Evolutionary conservation across 2,888 invertebrate genomes (phyloP), one percentile per base, ranked within the genome.

Genomic region (Malthinus seriepunctatus): DNA sequence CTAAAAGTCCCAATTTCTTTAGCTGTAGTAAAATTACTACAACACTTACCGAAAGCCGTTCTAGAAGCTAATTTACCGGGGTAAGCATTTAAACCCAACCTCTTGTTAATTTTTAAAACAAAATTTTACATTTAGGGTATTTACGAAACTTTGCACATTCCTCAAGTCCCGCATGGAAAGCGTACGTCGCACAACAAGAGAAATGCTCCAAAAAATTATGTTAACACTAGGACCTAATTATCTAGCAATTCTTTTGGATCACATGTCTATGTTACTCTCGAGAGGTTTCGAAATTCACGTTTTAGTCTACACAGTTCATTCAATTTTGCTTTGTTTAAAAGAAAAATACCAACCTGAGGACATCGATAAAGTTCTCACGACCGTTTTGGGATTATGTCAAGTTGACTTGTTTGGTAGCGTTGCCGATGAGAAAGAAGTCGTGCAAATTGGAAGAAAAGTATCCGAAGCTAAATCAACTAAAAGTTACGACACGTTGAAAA

Each of bases 201-300:
- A 95, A 75, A 95, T 93, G n/a, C 83, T 98, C n/a, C 89, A 92
- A 67, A 92, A 94, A 77, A 92, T 97, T 23, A 90, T 95, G 87
- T 72, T 86, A 0, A 86, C 91, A 0, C 82, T 99, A 7, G 97
- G 97, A 0, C 87, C 94, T 0, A 79, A 84, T 10, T 94, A 94
- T 77, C 81, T 98, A 60, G 84, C 86, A 6, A 81, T 88, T 68
- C 78, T 97, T 14, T 77, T 97, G 8, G 86, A 86, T 60, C 95
- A 96, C 77, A 85, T 98, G 75, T 87, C 88, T 33, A 80, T 89
- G 3, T 79, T 93, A 12, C 81, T 98, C 51, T 92, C 88, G 0
- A 86, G 89, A 73, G 98, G 98, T 8, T 98, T 91, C 75, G 96
- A 97, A 82, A 88, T 94, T 1, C 97, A 98, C 71, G 97, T 98